phyloP scores from a whole-genome alignment of 2,888 invertebrate species.

The Coecobrya sp. region DNA sequence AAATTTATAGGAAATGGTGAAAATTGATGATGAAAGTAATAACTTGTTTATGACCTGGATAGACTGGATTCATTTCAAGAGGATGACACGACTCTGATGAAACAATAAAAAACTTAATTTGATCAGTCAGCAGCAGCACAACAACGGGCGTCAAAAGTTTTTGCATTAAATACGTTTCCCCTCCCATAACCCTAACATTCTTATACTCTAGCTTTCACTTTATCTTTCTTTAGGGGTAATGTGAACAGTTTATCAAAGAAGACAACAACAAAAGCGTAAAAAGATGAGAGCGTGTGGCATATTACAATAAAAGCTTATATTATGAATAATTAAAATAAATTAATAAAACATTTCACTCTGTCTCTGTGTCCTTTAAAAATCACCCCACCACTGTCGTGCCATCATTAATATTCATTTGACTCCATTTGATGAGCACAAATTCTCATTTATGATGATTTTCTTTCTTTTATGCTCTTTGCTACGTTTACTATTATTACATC shows the following conservation, averaged over 20 bases:
- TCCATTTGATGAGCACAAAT: not conserved
- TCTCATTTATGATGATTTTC: not conserved
- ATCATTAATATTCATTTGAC: constrained; percentile 30
- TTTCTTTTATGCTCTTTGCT: constrained; percentile 6
- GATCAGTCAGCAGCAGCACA: constrained; percentile 37
- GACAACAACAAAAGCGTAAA: not conserved
- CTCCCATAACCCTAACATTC: not conserved
- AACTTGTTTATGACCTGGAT: constrained; percentile 66
- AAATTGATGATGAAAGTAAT: constrained; percentile 66
- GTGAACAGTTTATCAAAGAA: not conserved
- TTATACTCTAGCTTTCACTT: constrained; percentile 29
- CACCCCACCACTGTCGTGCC: not conserved
- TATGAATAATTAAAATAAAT: constrained; percentile 48
- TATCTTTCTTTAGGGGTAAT: constrained; percentile 19
- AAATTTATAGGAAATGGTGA: constrained; percentile 57
- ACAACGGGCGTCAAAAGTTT: not conserved
- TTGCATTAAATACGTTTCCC: not conserved
- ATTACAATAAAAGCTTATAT: not conserved
- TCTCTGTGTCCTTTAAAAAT: not conserved
- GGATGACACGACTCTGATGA: constrained; percentile 33
- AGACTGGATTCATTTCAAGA: constrained; percentile 32
- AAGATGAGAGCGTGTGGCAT: not conserved
- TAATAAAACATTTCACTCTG: not conserved
- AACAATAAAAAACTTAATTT: constrained; percentile 68
- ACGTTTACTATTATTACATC: not conserved